These are phyloP conservation scores for Alligator sinensis DNA, from an alignment of 2,113 vertebrate species.

Conservation along the genomic window DNA sequence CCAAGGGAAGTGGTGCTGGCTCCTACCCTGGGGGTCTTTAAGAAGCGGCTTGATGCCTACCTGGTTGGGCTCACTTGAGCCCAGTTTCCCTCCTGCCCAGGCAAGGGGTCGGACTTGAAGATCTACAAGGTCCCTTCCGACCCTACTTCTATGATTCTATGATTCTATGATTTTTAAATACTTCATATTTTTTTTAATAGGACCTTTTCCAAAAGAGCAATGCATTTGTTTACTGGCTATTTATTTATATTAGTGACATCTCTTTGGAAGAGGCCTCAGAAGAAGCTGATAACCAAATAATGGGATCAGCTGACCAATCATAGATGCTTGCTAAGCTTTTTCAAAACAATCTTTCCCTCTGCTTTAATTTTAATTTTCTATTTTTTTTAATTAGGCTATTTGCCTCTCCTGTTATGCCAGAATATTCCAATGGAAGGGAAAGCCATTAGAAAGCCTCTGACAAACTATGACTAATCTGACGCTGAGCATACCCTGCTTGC, in stretches of 20 bases:
- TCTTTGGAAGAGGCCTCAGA: neutral
- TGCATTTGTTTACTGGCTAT: neutral
- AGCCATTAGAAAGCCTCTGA: neutral
- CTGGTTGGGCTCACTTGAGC: too few relatives aligned
- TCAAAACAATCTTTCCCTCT: neutral
- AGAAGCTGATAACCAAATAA: neutral
- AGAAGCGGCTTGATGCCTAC: too few relatives aligned
- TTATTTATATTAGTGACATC: neutral
- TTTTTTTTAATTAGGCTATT: neutral
- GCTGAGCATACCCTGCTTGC: neutral
- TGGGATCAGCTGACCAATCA: neutral
- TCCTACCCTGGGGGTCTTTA: too few relatives aligned
- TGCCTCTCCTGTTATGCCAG: neutral
- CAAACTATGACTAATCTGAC: neutral
- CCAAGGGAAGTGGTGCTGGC: too few relatives aligned
- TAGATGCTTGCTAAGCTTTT: neutral
- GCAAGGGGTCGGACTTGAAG: too few relatives aligned
- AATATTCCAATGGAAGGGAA: neutral
- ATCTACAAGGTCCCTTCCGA: too few relatives aligned
- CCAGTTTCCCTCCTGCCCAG: too few relatives aligned
- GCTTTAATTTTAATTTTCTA: neutral
- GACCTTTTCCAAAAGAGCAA: neutral
- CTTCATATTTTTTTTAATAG: neutral
- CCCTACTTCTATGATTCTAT: too few relatives aligned
- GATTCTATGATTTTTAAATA: neutral